These are phyloP conservation scores for Sphecodes monilicornis DNA, from an alignment of 2,888 invertebrate genomes.

Conservation along the genomic window DNA sequence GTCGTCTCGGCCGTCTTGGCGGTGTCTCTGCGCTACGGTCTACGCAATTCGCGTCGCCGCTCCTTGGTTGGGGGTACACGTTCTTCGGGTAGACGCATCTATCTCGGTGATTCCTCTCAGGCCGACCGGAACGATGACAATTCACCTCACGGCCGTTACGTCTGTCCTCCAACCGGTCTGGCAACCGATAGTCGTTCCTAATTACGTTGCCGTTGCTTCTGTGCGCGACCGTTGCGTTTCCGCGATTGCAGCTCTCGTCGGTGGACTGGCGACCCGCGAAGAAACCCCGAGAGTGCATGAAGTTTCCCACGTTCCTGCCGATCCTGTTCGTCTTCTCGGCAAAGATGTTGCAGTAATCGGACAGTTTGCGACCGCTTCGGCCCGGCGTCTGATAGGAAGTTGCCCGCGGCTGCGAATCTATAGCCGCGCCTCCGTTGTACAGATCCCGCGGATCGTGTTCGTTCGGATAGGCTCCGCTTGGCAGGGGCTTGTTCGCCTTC, in stretches of 20 bases:
- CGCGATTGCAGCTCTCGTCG: conserved; percentile 36
- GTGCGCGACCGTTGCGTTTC: neutral
- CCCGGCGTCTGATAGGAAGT: conserved; percentile 24
- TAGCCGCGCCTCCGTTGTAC: conserved; percentile 57
- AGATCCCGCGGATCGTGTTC: conserved; percentile 78
- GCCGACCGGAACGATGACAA: conserved; percentile 25
- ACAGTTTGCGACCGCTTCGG: conserved; percentile 68
- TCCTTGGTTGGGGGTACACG: conserved; percentile 26
- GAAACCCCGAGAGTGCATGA: conserved; percentile 75
- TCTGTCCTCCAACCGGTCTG: conserved; percentile 3
- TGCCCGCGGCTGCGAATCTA: conserved; percentile 9
- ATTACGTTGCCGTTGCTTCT: conserved; percentile 63
- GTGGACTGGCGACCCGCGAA: conserved; percentile 53
- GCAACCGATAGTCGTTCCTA: conserved; percentile 39
- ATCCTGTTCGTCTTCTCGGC: conserved; percentile 80
- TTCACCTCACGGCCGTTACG: neutral
- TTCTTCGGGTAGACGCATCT: conserved; percentile 27
- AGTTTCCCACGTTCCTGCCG: conserved; percentile 76
- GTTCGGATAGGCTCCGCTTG: conserved; percentile 79
- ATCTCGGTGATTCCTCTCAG: conserved; percentile 21
- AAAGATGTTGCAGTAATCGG: conserved; percentile 79
- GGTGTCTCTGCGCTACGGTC: conserved; percentile 29
- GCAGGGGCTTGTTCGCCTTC: conserved; percentile 80
- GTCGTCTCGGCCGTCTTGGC: conserved; percentile 28
- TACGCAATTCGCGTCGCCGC: conserved; percentile 31